These are phyloP conservation scores for Clunio marinus DNA, from an alignment of 2,888 invertebrate genomes.

Conservation along the genomic window DNA sequence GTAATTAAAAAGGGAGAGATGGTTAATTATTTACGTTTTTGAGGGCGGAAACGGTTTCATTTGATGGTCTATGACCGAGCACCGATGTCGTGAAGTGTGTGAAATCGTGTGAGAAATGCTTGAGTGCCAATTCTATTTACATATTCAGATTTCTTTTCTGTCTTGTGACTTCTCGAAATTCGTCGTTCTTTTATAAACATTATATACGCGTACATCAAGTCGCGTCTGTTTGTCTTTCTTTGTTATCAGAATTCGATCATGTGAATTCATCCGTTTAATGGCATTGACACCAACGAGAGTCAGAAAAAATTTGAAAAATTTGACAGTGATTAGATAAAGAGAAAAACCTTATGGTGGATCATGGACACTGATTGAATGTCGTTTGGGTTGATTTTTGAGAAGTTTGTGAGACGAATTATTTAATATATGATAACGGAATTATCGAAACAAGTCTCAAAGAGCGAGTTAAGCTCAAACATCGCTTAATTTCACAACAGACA, in stretches of 20 bases:
- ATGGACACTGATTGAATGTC: too few species aligned
- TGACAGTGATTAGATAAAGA: neutral
- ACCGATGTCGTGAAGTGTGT: too few species aligned
- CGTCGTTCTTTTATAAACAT: neutral
- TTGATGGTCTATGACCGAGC: neutral
- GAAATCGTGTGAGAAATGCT: neutral
- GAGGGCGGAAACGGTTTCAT: neutral
- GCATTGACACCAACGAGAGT: constrained; percentile 1
- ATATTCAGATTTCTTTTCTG: neutral
- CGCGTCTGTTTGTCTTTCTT: constrained; percentile 13
- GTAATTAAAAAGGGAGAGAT: neutral
- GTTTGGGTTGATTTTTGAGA: too few species aligned
- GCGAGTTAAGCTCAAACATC: too few species aligned
- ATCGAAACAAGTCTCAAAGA: too few species aligned
- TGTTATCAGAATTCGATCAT: constrained; percentile 15
- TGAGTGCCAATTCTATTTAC: neutral
- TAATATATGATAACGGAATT: too few species aligned
- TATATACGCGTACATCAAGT: neutral
- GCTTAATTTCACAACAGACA: too few species aligned
- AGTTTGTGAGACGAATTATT: too few species aligned
- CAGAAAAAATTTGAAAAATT: too few species aligned
- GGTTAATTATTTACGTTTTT: neutral
- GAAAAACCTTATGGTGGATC: too few species aligned
- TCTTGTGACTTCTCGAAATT: constrained; percentile 5
- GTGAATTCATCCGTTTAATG: neutral